These are phyloP conservation scores for Ptychochromis oligacanthus DNA, from an alignment of 2,113 vertebrate genomes.

Conservation along the genomic window DNA sequence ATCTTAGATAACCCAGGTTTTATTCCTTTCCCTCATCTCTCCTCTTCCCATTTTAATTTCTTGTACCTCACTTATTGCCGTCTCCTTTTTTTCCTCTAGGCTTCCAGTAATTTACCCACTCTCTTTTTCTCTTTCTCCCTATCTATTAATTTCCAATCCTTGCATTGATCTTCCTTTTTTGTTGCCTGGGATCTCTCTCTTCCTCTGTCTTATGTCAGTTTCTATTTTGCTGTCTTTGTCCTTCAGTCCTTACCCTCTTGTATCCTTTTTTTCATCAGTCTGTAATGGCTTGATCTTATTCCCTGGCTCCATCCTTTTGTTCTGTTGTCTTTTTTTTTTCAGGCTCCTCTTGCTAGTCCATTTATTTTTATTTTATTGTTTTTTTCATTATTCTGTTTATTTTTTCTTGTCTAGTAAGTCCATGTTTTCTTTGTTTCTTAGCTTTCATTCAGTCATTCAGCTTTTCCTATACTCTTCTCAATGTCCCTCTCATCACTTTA, in stretches of 20 bases:
- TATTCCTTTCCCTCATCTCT: neutral
- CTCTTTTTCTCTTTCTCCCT: neutral
- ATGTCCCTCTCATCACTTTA: neutral
- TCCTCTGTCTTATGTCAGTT: neutral
- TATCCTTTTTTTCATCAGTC: neutral
- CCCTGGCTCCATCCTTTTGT: neutral
- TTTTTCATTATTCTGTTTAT: no score
- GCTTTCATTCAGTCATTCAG: neutral
- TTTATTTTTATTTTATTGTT: no score
- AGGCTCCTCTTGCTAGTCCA: no score
- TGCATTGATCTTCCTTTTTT: neutral
- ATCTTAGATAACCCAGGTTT: neutral
- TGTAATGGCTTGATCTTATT: neutral
- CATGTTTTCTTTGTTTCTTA: no score
- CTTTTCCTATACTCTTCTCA: neutral
- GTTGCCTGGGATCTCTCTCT: neutral
- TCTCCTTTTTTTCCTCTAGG: neutral
- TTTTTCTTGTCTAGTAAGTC: no score
- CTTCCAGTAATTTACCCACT: slow-evolving; percentile 9
- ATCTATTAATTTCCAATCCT: neutral
- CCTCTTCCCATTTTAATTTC: slow-evolving; percentile 12
- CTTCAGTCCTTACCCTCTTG: neutral
- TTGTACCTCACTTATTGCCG: neutral
- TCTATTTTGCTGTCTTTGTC: slow-evolving; percentile 10
- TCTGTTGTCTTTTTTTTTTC: neutral